phyloP scores from a whole-genome alignment of 2,113 vertebrate species.

The Dendropsophus ebraccatus region DNA sequence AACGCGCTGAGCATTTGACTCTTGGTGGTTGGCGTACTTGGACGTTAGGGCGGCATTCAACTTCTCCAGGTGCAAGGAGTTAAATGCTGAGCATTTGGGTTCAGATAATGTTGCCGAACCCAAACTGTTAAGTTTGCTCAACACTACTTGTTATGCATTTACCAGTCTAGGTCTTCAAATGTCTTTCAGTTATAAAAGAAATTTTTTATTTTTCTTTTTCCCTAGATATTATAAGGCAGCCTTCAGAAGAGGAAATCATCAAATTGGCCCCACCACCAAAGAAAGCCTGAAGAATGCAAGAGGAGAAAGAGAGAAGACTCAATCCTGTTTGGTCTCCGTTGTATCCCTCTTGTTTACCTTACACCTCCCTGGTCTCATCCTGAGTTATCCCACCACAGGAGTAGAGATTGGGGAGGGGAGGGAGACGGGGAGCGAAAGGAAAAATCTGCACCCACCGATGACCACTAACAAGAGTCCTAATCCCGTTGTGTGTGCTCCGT shows the following conservation, averaged over 20 bases:
- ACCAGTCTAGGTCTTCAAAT: too few species aligned
- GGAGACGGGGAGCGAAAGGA: not conserved
- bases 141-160: too few species aligned
- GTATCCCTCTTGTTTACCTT: slow-evolving; percentile 54
- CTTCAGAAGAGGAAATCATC: slow-evolving; percentile 95
- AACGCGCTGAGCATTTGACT: too few species aligned
- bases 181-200: too few species aligned
- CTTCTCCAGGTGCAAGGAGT: too few species aligned
- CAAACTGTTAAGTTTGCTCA: too few species aligned
- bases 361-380: slow-evolving; percentile 33
- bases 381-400: not conserved
- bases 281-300: slow-evolving; percentile 79
- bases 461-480: slow-evolving; percentile 55
- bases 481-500: slow-evolving; percentile 54
- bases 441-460: slow-evolving; percentile 29
- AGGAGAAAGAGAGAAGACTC: slow-evolving; percentile 61
- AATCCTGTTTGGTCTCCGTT: slow-evolving; percentile 62
- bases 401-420: slow-evolving; percentile 31
- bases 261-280: slow-evolving; percentile 93
- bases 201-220: not conserved
- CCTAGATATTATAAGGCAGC: slow-evolving; percentile 92
- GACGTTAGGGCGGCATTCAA: too few species aligned
- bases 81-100: too few species aligned
- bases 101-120: too few species aligned
- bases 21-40: too few species aligned